A percentile compares a stretch with the other conserved stretches of the same genome.
These are phyloP conservation scores for Myanophis thanlyinensis DNA, from an alignment of 2,113 vertebrate genomes.

Conservation along the genomic window DNA sequence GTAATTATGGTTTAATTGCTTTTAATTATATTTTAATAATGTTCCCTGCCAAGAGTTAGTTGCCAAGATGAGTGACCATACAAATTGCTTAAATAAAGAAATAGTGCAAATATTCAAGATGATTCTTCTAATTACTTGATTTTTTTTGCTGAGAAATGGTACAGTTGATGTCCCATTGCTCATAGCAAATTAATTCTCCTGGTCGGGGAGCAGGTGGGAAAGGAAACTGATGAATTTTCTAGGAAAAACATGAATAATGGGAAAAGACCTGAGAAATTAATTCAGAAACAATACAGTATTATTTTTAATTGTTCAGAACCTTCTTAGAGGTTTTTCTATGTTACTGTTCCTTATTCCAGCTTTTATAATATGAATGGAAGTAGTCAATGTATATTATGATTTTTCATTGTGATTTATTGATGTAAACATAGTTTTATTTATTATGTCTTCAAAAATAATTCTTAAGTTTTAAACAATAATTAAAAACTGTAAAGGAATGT, in stretches of 20 bases:
- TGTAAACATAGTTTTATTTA: neutral
- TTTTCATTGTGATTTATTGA: neutral
- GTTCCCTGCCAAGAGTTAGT: neutral
- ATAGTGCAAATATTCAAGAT: slow-evolving; percentile 35
- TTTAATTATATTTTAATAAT: neutral
- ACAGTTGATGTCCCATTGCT: slow-evolving; percentile 52
- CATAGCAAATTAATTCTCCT: slow-evolving; percentile 23
- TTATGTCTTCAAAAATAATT: neutral
- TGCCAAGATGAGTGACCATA: neutral
- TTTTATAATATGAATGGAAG: neutral
- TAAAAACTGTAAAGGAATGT: neutral
- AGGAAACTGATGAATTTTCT: slow-evolving; percentile 25
- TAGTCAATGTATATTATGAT: neutral
- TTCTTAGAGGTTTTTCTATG: neutral
- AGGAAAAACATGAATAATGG: slow-evolving; percentile 9
- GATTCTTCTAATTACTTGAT: slow-evolving; percentile 32
- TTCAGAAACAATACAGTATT: slow-evolving; percentile 4
- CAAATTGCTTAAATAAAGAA: neutral
- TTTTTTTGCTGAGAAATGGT: slow-evolving; percentile 50
- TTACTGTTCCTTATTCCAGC: neutral
- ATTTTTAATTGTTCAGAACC: slow-evolving; percentile 17
- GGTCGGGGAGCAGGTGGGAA: neutral
- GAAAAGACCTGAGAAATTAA: slow-evolving; percentile 36
- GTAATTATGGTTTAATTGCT: neutral
- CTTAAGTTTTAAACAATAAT: neutral